Base-by-base conservation (phyloP, 2,113 vertebrate genomes). In the Apodemus sylvaticus region DNA sequence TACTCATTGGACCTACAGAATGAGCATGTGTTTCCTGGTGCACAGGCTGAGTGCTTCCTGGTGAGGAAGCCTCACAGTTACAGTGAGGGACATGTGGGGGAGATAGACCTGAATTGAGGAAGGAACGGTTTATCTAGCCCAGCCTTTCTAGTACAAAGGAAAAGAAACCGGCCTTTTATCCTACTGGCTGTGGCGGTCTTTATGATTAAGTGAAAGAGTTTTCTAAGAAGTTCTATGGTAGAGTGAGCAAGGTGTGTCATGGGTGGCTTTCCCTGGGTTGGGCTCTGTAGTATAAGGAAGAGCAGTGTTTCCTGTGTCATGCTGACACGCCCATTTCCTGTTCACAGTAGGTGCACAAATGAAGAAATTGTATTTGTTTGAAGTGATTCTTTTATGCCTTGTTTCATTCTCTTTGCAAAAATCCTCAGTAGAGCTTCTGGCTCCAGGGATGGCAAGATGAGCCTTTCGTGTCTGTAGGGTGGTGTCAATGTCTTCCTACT, bases 161-260 rank as follows among this genome's bases (percentile, higher is more conserved):
- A 70, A 39, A 86, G 55, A 51, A 86, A 14, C 26, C 86, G 77
- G 11, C 74, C 5, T 58, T 85, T 60, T 66, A 73, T 91, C 62
- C 90, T 81, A 34, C 34, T 73, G 45, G 13, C 1, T 60, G 66
- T 70, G 48, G 45, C 9, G 31, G 5, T 82, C 76, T 81, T 55
- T 94, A 92, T 92, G 86, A 62, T 76, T 77, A 87, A 93, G n/a
- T 86, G 53, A 77, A 93, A 89, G 42, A n/a, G 42, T 66, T 82
- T 17, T 87, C 13, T 95, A 62, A 73, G 55, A 29, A 86, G 19
- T 31, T 86, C 53, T 58, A 0, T 73, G 51, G 74, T 71, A 31
- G 34, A 68, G 66, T 78, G 71, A 86, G 51, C 16, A 86, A 20
- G 60, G 2, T 85, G 20, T 92, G 53, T 88, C 73, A 16, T 3